Base-by-base conservation (phyloP, 2,888 invertebrate genomes). In the Resseliella maxima region DNA sequence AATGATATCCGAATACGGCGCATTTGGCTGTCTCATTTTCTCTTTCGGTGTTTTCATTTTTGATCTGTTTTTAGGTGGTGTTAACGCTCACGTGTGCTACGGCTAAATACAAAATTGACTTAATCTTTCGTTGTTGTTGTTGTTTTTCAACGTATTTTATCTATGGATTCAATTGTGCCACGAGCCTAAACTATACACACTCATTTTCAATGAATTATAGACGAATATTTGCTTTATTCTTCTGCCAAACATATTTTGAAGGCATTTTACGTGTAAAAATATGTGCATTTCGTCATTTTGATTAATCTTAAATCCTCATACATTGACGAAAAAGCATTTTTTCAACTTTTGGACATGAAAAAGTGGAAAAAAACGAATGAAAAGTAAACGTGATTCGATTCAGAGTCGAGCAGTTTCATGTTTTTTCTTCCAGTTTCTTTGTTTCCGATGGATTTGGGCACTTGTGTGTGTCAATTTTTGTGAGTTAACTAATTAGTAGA, bases 141-240 rank as follows among this genome's bases (percentile, higher is more conserved):
- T 50, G 2, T 50, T 18, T 50, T 18, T 50, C 18, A 8, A 2
- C 18, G 46, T 50, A 50, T 18, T 2, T 50, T 72, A 38, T 83
- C 83, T 83, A 83, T 83, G 83, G 36, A 83, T 0, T 83, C 38
- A 83, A 83, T 38, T 83, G 83, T 83, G 83, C 83, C 83, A 83
- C 83, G 83, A 83, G 83, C 83, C 83, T n/a, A n/a, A n/a, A n/a
- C n/a, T n/a, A n/a, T 31, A 72, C 3, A 38, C 24, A 35, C 35
- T 72, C 21, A 72, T 36, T 72, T 72, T 72, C 72, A 72, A n/a
- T 83, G 83, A 83, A 83, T 83, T 83, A 83, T 83, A 83, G 83
- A 83, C 38, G 38, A 83, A 0, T 83, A n/a, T 38, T 36, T n/a
- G 21, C 83, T 83, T 36, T 38, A 5, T 36, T 36, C 3, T 81